Evolutionary conservation across 2,888 invertebrate genomes (phyloP).

Genomic region (Meloe dianella): DNA sequence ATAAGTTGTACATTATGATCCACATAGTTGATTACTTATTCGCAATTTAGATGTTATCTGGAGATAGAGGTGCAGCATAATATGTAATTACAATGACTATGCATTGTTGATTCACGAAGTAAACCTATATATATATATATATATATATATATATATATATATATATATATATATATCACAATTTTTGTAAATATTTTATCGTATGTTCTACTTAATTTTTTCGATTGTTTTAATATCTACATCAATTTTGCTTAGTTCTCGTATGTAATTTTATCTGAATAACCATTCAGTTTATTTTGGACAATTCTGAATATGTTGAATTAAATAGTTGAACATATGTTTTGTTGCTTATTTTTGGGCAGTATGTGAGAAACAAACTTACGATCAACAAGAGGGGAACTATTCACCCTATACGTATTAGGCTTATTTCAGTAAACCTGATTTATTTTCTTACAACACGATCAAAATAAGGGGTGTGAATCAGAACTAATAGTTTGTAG

Average conservation of each 20-base stretch:
- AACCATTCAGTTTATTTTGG: constrained; percentile 9
- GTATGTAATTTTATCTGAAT: neutral
- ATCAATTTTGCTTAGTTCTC: neutral
- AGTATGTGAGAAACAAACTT: constrained; percentile 5
- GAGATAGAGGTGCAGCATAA: constrained; percentile 45
- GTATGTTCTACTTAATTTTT: too few relatives aligned
- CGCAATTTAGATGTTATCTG: constrained; percentile 43
- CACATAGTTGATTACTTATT: constrained; percentile 35
- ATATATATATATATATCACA: too few relatives aligned
- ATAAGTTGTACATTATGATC: constrained; percentile 9
- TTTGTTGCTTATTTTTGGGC: constrained; percentile 9
- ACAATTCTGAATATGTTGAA: neutral
- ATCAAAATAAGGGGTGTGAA: constrained; percentile 4
- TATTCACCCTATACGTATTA: constrained; percentile 19
- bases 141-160: too few relatives aligned
- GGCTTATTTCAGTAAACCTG: constrained; percentile 20
- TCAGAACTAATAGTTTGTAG: neutral
- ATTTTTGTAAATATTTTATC: too few relatives aligned
- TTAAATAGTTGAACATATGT: constrained; percentile 11
- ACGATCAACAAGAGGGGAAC: constrained; percentile 12
- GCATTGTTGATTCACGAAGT: constrained; percentile 29
- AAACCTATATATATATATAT: neutral
- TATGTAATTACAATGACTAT: constrained; percentile 46
- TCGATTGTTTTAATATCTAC: too few relatives aligned
- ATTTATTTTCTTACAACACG: constrained; percentile 24